Conservation (phyloP, 2,797 vertebrate species). For the Pseudochromis fuscus region DNA sequence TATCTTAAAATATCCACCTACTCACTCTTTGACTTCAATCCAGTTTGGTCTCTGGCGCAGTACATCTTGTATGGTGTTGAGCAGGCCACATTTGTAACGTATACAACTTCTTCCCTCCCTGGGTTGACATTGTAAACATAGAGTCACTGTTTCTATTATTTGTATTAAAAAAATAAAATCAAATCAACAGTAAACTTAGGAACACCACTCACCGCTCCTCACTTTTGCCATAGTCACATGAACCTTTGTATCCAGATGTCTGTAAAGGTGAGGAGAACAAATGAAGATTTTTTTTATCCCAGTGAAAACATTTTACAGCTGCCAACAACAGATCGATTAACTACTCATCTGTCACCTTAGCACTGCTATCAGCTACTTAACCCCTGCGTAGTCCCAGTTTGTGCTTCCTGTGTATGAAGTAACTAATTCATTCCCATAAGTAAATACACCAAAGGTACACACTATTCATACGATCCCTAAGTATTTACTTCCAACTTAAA, state of each 20-base stretch:
- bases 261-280: constrained; percentile 53
- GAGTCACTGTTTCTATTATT: not conserved
- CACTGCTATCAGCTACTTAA: not conserved
- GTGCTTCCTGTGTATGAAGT: not conserved
- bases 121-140: constrained; percentile 15
- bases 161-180: not conserved
- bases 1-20: constrained; percentile 34
- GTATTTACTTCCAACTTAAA: not conserved
- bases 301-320: not conserved
- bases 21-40: constrained; percentile 94
- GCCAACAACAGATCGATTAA: not conserved
- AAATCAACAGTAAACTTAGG: not conserved
- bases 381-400: not conserved
- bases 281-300: not conserved
- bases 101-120: constrained; percentile 81
- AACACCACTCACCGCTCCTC: constrained; percentile 77
- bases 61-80: constrained; percentile 89
- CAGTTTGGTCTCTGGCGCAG: constrained; percentile 89
- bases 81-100: constrained; percentile 87
- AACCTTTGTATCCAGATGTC: constrained; percentile 71
- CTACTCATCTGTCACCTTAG: not conserved
- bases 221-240: constrained; percentile 64
- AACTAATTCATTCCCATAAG: not conserved
- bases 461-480: not conserved
- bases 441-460: not conserved